phyloP scores from a whole-genome alignment of 1,140 invertebrate genomes.

The Euura saliciscinereae region DNA sequence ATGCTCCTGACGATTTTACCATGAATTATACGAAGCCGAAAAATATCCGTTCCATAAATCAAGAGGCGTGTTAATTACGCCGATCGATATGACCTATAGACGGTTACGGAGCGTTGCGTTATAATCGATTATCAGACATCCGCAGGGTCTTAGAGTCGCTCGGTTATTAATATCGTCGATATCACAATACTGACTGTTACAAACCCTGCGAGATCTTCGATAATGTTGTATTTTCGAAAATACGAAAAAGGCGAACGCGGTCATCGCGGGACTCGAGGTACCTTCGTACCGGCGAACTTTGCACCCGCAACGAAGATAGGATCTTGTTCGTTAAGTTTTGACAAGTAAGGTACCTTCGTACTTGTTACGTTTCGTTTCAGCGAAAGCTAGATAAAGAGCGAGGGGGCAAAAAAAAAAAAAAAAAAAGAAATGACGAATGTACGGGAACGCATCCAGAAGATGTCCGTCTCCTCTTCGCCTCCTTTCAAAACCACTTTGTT shows the following conservation, averaged over 20 bases:
- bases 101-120: too few species aligned
- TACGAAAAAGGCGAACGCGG: neutral
- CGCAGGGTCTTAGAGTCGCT: too few species aligned
- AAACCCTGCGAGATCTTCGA: neutral
- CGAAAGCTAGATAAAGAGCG: neutral
- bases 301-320: neutral
- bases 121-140: too few species aligned
- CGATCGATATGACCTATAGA: neutral
- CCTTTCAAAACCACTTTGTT: neutral
- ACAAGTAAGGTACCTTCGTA: neutral
- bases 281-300: neutral
- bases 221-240: neutral
- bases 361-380: neutral
- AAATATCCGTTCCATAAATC: neutral
- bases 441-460: too few species aligned
- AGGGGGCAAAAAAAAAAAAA: neutral
- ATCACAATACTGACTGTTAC: too few species aligned
- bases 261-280: neutral
- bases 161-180: too few species aligned
- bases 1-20: neutral
- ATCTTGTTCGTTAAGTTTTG: neutral
- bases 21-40: neutral
- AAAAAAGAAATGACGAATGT: neutral
- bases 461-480: neutral
- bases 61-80: conserved; percentile 2